These are phyloP conservation scores for Ispidina lecontei DNA, from an alignment of 2,797 vertebrate species.

Conservation along the genomic window DNA sequence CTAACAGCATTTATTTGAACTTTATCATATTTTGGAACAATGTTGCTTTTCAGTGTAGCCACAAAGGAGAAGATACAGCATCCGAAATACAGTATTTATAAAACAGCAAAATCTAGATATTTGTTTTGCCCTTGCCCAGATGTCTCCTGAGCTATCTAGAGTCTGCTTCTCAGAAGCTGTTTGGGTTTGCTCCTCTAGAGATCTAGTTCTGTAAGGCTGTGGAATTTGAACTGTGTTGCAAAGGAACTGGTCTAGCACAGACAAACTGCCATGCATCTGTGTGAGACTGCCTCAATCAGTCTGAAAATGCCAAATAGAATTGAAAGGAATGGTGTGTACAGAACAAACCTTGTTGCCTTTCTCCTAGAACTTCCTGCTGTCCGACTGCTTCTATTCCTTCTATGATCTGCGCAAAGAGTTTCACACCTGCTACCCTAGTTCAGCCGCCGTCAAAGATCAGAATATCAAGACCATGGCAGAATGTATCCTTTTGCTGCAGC, in stretches of 20 bases:
- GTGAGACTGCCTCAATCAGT: not conserved
- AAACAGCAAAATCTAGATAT: not conserved
- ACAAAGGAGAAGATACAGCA: not conserved
- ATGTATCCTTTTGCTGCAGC: conserved; percentile 84
- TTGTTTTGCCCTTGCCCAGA: not conserved
- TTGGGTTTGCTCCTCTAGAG: not conserved
- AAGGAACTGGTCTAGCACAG: not conserved
- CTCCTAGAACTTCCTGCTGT: conserved; percentile 89
- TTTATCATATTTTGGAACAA: not conserved
- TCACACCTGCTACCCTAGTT: conserved; percentile 86
- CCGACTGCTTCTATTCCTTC: conserved; percentile 94
- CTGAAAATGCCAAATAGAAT: not conserved
- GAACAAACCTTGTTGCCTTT: not conserved
- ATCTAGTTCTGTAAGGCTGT: not conserved
- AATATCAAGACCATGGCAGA: conserved; percentile 90
- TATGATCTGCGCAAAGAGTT: conserved; percentile 93
- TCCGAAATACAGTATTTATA: not conserved
- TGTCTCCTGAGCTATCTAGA: not conserved
- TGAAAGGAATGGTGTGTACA: not conserved
- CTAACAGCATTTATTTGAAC: not conserved
- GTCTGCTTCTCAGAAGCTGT: not conserved
- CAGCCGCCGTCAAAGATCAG: conserved; percentile 83
- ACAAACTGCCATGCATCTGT: not conserved
- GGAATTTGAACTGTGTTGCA: not conserved
- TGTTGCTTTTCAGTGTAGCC: not conserved